Evolutionary conservation across 2,888 invertebrate species (phyloP), one percentile per base, ranked within the genome.

Genomic region (Ophion ellenae): DNA sequence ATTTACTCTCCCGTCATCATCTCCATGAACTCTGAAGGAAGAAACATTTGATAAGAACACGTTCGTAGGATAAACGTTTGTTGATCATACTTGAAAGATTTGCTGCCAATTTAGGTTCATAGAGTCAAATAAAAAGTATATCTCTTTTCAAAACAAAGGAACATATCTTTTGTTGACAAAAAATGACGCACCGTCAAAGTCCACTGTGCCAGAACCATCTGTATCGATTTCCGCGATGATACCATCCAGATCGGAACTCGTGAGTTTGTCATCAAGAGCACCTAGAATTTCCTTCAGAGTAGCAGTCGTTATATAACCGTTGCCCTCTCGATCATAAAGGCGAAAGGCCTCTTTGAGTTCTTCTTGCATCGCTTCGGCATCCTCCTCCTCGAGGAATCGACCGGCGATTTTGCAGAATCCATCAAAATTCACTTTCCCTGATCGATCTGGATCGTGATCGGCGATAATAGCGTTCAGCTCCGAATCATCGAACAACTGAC

Each of bases 171-270:
- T n/a, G 6, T 36, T 40, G n/a, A 28, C 32, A 17, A 36, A 14
- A 77, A 57, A 14, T 73, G 24, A 61, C 36, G 90, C 95, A 99
- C 99, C 99, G 95, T 99, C 99, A 94, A 99, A 99, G 95, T 99
- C 99, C 89, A 99, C 99, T 89, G 99, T 99, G 93, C 99, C 99
- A 88, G 99, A 99, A 80, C 99, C 99, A 94, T 99, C 99, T 86
- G 99, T 98, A 95, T 99, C 99, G 92, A 99, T 99, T 95, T 99
- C 99, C 91, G 97, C 97, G 94, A 99, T 99, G 95, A 99, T 99
- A 89, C 98, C 99, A 94, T 99, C 99, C 89, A 99, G 96, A 94
- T 99, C 99, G 75, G 98, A 96, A 92, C 97, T 97, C 89, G 97
- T 98, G 59, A 99, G 96, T 94, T 99, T 99, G 94, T 99, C 99